phyloP scores from a whole-genome alignment of 2,888 invertebrate species.

The Mythimna vitellina region DNA sequence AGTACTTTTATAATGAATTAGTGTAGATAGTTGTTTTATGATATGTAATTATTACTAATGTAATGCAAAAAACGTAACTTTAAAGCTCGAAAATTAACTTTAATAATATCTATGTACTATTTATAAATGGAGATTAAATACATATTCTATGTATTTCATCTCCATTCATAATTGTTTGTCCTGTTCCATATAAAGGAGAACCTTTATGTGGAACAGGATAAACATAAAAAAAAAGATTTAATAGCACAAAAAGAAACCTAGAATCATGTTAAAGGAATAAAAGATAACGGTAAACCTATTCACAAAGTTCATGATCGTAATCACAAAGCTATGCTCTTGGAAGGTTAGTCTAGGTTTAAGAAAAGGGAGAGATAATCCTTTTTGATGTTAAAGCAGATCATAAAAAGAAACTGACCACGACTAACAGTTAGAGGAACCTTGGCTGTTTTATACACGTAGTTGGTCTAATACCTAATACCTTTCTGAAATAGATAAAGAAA shows the following conservation, averaged over 20 bases:
- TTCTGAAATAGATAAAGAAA: constrained; percentile 1
- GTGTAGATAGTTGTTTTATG: no score
- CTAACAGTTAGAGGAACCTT: constrained; percentile 25
- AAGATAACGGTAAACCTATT: constrained; percentile 19
- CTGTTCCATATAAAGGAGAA: not conserved
- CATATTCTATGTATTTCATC: no score
- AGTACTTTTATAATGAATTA: no score
- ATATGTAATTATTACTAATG: no score
- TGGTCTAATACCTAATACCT: constrained; percentile 24
- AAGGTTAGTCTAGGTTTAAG: constrained; percentile 14
- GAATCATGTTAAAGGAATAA: constrained; percentile 18
- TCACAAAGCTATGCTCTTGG: constrained; percentile 28
- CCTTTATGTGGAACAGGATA: not conserved
- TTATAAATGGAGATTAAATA: not conserved
- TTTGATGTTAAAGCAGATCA: constrained; percentile 40
- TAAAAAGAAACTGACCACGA: constrained; percentile 50
- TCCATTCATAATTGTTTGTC: no score
- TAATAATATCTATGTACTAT: not conserved
- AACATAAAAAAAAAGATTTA: constrained; percentile 9
- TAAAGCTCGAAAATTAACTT: no score
- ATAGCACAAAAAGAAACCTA: not conserved
- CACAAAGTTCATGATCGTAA: constrained; percentile 4
- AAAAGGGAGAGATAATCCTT: constrained; percentile 44
- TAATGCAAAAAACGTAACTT: no score
- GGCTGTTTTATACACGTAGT: not conserved